These are phyloP conservation scores for Tupaia chinensis DNA, from an alignment of 2,113 vertebrate species.

Conservation along the genomic window DNA sequence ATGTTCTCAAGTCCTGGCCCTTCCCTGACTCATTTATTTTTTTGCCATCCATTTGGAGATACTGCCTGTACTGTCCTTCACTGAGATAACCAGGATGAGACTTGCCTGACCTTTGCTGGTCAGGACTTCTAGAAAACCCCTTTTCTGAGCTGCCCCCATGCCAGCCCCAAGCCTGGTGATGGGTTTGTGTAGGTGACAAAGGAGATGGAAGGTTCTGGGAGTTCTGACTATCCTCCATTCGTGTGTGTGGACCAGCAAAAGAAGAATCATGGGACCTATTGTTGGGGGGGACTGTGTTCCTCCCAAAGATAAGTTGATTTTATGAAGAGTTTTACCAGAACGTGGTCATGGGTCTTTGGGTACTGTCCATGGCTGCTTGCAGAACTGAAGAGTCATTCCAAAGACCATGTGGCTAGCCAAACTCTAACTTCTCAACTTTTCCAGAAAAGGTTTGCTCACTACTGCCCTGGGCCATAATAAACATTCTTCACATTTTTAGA, in stretches of 20 bases:
- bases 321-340: not conserved
- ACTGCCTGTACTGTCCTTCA: not conserved
- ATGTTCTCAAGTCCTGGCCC: rapidly evolving
- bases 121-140: not conserved
- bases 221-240: not conserved
- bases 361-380: not conserved
- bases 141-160: no score
- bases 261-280: rapidly evolving
- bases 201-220: rapidly evolving
- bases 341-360: rapidly evolving
- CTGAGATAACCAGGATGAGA: not conserved
- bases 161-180: no score
- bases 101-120: not conserved
- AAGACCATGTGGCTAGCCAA: not conserved
- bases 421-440: not conserved
- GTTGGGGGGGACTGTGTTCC: not conserved
- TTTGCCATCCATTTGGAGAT: no score
- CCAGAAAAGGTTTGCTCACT: not conserved
- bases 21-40: not conserved
- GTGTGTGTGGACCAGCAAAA: rapidly evolving
- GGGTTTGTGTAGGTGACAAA: not conserved
- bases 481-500: not conserved
- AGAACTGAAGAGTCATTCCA: not conserved
- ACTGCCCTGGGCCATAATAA: not conserved
- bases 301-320: not conserved